Base-by-base conservation (phyloP, 2,888 invertebrate genomes). In the Escarpia spicata region DNA sequence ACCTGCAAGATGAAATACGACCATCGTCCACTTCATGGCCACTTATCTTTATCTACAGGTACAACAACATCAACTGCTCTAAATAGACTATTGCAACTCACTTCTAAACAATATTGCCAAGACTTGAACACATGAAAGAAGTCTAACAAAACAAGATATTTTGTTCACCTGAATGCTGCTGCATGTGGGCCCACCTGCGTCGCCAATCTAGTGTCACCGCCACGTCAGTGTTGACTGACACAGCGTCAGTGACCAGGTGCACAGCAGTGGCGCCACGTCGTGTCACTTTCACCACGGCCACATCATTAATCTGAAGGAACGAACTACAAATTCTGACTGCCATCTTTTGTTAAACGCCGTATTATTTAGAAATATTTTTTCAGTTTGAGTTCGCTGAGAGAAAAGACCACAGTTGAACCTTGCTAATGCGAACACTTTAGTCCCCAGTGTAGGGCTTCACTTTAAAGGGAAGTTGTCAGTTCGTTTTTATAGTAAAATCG, bases 121-220 rank as follows among this genome's bases (percentile, higher is more conserved):
- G n/a, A n/a, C n/a, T n/a, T n/a, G n/a, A n/a, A n/a, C n/a, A n/a
- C n/a, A n/a, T n/a, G n/a, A n/a, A n/a, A n/a, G n/a, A n/a, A n/a
- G n/a, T n/a, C n/a, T n/a, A n/a, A n/a, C n/a, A n/a, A n/a, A n/a
- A n/a, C n/a, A n/a, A n/a, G n/a, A 92, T 10, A 37, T 31, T 44
- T 44, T 43, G 6, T 31, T 8, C 96, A 97, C 98, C 98, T 95
- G 98, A 98, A 97, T 98, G 98, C 95, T 98, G 98, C 95, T 98
- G 98, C 98, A 98, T 98, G 95, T 98, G 98, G 96, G 98, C 98
- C 95, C 98, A 97, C 92, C 98, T 97, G 93, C 98, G 97, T 0
- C 97, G 96, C 98, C 98, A 98, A 96, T 98, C 97, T 8, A 98
- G 95, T 44, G 96, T 97, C 95, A 98, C 97, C 15, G 96, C 96